These are phyloP conservation scores for Anthopleura xanthogrammica DNA, from an alignment of 92 coral and sea anemone species.

Conservation along the genomic window DNA sequence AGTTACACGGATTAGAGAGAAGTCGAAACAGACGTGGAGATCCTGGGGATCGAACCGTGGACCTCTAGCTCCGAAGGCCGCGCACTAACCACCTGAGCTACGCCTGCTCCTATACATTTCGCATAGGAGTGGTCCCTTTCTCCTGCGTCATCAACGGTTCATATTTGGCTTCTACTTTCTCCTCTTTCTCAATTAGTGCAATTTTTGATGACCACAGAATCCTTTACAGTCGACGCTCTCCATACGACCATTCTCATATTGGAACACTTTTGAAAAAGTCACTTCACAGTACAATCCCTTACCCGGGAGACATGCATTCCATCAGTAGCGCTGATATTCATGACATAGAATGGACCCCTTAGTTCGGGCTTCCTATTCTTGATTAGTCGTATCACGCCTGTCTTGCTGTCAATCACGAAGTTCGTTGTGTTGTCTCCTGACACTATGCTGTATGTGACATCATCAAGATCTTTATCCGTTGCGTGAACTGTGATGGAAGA, in stretches of 20 bases:
- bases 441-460: conserved; percentile 77
- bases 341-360: conserved; percentile 69
- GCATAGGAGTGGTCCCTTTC: too few relatives aligned
- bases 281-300: neutral
- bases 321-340: conserved; percentile 90
- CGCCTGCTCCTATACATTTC: too few relatives aligned
- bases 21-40: too few relatives aligned
- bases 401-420: conserved; percentile 76
- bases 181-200: too few relatives aligned
- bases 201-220: too few relatives aligned
- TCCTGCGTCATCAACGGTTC: too few relatives aligned
- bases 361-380: conserved; percentile 48
- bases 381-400: conserved; percentile 76
- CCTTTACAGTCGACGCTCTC: too few relatives aligned
- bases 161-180: too few relatives aligned
- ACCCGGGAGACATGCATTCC: conserved; percentile 68
- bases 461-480: conserved; percentile 73
- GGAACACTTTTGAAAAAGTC: neutral
- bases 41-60: too few relatives aligned
- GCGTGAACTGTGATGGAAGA: conserved; percentile 75
- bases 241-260: neutral
- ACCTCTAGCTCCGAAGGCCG: too few relatives aligned
- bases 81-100: too few relatives aligned
- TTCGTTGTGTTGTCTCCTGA: conserved; percentile 84
- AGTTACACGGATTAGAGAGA: too few relatives aligned